Evolutionary conservation across 2,113 vertebrate genomes (phyloP), one percentile per base, ranked within the genome.

Genomic region (Myrmecobius fasciatus): DNA sequence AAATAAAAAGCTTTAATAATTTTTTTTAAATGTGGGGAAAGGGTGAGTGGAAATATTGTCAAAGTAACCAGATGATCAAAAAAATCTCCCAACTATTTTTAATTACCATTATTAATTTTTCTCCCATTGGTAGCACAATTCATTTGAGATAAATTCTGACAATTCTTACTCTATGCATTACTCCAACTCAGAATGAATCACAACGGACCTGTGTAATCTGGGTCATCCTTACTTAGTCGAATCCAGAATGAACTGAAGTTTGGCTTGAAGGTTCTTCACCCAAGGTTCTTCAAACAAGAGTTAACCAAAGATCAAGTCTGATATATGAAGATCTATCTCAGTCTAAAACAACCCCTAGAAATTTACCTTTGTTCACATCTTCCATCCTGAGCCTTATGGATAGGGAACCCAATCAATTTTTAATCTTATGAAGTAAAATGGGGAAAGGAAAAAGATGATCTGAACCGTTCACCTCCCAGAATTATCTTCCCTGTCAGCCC

Each of bases 371-470:
- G 53, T 94, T 91, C 54, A 94, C 49, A 91, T 4, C 49, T 90
- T 88, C 51, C 46, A 90, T 31, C n/a, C 49, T 89, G 54, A 94
- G 60, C 49, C 53, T 51, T 51, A 20, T 1, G 3, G 43, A 52
- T 53, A 94, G 91, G 75, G 43, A 95, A 96, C 56, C 49, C 6
- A 92, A 92, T 46, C 6, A 52, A 90, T 56, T 28, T 24, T 91
- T 93, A 89, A 20, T 43, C 0, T 75, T 28, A 95, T 90, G n/a
- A 14, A 53, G 90, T 43, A 8, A 83, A 22, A 43, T 43, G 52
- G n/a, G 46, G 14, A 60, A 75, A 89, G 49, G 6, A 91, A 36
- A 83, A 83, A 83, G 17, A 14, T 53, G 89, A 91, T n/a, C 47
- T 83, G 60, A 91, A 25, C 12, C 46, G 75, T 53, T 89, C 25